Conservation (phyloP, 1,140 invertebrate species). For the Apis florea region DNA sequence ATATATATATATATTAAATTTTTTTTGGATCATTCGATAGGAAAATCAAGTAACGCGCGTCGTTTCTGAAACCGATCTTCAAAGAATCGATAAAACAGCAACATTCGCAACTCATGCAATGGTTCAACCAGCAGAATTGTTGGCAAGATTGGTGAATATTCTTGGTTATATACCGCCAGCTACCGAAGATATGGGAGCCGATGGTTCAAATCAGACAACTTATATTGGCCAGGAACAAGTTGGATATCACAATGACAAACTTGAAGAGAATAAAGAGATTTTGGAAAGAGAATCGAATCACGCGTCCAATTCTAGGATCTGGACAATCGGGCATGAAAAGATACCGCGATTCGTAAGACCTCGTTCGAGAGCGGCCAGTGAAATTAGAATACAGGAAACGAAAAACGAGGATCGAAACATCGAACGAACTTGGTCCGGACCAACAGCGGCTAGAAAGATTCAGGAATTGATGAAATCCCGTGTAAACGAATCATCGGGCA, state of each 20-base stretch:
- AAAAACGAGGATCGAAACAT: constrained; percentile 79
- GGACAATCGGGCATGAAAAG: constrained; percentile 81
- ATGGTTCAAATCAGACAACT: constrained; percentile 37
- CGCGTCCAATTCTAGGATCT: constrained; percentile 14
- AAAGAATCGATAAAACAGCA: constrained; percentile 87
- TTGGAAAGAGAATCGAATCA: constrained; percentile 82
- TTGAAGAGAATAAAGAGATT: constrained; percentile 86
- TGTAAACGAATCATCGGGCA: constrained; percentile 54
- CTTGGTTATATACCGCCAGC: constrained; percentile 83
- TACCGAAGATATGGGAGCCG: constrained; percentile 72
- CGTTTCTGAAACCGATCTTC: constrained; percentile 88
- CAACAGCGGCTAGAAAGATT: constrained; percentile 82
- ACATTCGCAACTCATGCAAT: constrained; percentile 84
- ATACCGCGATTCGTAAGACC: constrained; percentile 74
- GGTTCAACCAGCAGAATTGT: constrained; percentile 86
- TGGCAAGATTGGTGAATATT: constrained; percentile 88
- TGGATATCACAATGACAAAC: constrained; percentile 71
- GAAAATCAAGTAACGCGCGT: constrained; percentile 82
- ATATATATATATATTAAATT: background rate
- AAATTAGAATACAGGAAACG: constrained; percentile 76
- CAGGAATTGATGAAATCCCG: constrained; percentile 80
- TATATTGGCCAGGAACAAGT: background rate
- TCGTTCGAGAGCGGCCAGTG: constrained; percentile 80
- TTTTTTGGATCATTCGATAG: constrained; percentile 43
- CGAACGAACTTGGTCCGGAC: constrained; percentile 86